Base-by-base conservation (phyloP, 2,113 vertebrate genomes). In the Nothobranchius kuhntae region DNA sequence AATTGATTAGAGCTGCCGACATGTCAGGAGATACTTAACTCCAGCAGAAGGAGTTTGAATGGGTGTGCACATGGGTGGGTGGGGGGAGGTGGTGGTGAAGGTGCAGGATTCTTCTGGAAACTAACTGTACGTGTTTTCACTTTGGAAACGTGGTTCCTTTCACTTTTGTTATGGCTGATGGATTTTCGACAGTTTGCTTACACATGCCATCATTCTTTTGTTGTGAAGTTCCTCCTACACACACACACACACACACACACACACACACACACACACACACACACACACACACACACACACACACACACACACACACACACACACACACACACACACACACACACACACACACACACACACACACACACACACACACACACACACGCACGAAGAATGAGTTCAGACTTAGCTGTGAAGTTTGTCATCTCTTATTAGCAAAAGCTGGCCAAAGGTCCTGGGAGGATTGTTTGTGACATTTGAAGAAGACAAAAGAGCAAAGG, bases 1-100 rank as follows among this genome's bases (percentile, higher is more conserved):
- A 83, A 89, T 86, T 85, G 89, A 89, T 88, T 62, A 54, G 53
- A 3, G 10, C 64, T 65, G 66, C 61, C 0, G 35, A 55, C 30
- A 53, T 61, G 66, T 83, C 72, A 72, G 74, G 77, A 53, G 62
- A 78, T 64, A 65, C 61, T 78, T 72, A 72, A 63, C 72, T 75
- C 61, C 67, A 73, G 73, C 72, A 62, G 59, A 10, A 47, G 3
- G 53, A 71, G 38, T 63, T 58, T 38, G 26, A 61, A 58, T 82
- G 65, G 72, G 55, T 72, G 53, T 35, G 13, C 46, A 55, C n/a
- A 11, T 35, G 40, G 21, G 53, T 47, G 63, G 53, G 14, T 17
- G 26, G 60, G 62, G 69, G 50, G 21, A 21, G 21, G 64, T n/a
- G 30, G 8, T 30, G 30, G 30, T 30, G 21, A 13, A 64, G 45